These are phyloP conservation scores for Halcyon senegalensis DNA, from an alignment of 2,113 vertebrate genomes.

Conservation along the genomic window DNA sequence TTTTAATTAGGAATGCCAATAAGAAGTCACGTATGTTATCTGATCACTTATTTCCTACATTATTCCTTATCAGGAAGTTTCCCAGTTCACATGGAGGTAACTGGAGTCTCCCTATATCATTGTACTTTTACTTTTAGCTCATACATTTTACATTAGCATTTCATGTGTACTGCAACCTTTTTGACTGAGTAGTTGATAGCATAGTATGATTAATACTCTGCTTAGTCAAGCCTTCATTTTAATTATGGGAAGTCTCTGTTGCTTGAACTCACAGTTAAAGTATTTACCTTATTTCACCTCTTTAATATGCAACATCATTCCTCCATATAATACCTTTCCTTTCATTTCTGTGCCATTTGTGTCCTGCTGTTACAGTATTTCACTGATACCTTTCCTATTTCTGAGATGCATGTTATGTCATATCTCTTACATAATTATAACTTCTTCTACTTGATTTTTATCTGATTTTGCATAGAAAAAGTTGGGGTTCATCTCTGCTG, in stretches of 20 bases:
- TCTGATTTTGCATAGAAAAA: background rate
- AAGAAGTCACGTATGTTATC: background rate
- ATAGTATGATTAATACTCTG: background rate
- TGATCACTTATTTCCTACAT: background rate
- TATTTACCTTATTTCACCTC: background rate
- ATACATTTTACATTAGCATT: background rate
- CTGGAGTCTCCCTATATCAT: background rate
- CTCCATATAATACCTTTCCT: background rate
- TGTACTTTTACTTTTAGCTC: background rate
- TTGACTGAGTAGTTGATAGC: background rate
- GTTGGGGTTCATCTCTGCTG: background rate
- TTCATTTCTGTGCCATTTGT: background rate
- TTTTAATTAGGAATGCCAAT: background rate
- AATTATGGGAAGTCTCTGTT: background rate
- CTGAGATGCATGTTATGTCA: background rate
- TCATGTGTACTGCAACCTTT: background rate
- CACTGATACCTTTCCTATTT: background rate
- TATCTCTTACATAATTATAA: background rate
- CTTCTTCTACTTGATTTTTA: background rate
- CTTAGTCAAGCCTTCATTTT: background rate
- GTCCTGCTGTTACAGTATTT: background rate
- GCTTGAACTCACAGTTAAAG: background rate
- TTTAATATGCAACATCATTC: background rate
- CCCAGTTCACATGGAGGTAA: background rate
- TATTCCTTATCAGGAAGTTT: background rate